Evolutionary conservation across 1,140 invertebrate genomes (phyloP).

Genomic region (Calycopis cecrops): DNA sequence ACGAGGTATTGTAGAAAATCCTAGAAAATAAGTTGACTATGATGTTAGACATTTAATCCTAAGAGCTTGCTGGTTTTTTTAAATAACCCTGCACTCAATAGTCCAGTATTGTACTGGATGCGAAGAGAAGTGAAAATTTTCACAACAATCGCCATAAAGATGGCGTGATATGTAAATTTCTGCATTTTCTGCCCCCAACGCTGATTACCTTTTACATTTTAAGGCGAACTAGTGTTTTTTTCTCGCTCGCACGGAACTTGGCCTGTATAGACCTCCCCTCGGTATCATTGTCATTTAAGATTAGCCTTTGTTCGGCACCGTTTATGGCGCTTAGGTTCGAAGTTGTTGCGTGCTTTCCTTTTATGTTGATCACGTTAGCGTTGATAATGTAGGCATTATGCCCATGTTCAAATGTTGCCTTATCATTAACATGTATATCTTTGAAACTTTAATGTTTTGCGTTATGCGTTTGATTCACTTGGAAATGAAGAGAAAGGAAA

Average conservation of each 20-base stretch:
- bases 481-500: no score
- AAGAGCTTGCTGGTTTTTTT: no score
- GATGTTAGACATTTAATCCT: no score
- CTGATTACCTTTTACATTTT: conserved; percentile 37
- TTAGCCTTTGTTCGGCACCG: conserved; percentile 18
- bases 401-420: conserved; percentile 7
- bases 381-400: conserved; percentile 1
- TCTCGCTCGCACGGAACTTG: conserved; percentile 27
- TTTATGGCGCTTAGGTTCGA: conserved; percentile 15
- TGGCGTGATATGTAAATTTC: conserved; percentile 5
- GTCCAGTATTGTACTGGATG: no score
- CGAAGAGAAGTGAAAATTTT: no score
- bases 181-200: conserved; percentile 23
- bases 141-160: no score
- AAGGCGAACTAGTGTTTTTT: conserved; percentile 37
- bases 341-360: conserved; percentile 13
- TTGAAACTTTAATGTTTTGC: background rate
- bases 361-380: conserved; percentile 13
- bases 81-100: no score
- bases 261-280: conserved; percentile 24
- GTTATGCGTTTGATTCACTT: background rate
- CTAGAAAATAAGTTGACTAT: no score
- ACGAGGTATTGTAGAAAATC: no score
- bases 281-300: conserved; percentile 29
- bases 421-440: background rate